Evolutionary conservation across 1,140 invertebrate species (phyloP).

Genomic region (Saccostrea glomerata): DNA sequence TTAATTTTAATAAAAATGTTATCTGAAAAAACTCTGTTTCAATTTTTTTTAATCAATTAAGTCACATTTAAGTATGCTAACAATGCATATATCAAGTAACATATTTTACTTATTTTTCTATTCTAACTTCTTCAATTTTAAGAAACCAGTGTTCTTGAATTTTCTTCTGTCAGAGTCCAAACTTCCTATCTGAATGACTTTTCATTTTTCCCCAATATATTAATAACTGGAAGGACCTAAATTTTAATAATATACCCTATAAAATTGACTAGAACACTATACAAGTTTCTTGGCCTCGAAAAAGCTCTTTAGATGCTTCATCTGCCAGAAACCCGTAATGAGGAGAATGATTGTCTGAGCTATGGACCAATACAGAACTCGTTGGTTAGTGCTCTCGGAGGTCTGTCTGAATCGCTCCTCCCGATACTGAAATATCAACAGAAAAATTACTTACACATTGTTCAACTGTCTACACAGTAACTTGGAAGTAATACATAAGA

Average conservation of each 20-base stretch:
- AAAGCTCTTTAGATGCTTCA: constrained; percentile 99
- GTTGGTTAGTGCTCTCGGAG: constrained; percentile 97
- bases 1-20: not conserved
- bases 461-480: too few relatives aligned
- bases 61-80: too few relatives aligned
- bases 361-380: constrained; percentile 99
- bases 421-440: constrained; percentile 87
- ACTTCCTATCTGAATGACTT: not conserved
- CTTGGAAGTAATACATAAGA: too few relatives aligned
- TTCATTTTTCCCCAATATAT: not conserved
- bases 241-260: not conserved
- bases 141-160: not conserved
- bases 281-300: constrained; percentile 99
- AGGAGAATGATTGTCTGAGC: constrained; percentile 94
- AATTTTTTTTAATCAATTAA: too few relatives aligned
- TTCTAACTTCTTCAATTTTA: not conserved
- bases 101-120: not conserved
- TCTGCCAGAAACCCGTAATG: constrained; percentile 98
- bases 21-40: not conserved
- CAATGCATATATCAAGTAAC: too few relatives aligned
- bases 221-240: not conserved
- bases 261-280: constrained; percentile 80
- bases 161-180: not conserved
- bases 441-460: not conserved
- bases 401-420: constrained; percentile 98